These are phyloP conservation scores for Volucella bombylans DNA, from an alignment of 2,888 invertebrate species.

Conservation along the genomic window DNA sequence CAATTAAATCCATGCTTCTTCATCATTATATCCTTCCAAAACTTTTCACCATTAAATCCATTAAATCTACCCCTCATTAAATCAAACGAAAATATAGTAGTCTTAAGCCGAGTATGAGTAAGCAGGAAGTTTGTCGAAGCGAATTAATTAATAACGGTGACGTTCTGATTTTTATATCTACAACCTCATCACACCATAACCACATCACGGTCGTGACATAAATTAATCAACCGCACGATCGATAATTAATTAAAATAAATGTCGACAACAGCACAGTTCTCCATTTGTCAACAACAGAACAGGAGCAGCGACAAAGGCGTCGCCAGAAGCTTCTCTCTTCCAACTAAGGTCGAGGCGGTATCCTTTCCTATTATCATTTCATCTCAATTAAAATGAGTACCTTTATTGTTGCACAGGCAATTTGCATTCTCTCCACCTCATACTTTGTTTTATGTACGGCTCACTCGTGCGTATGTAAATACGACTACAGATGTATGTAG, in stretches of 20 bases:
- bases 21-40: no score
- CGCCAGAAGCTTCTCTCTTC: neutral
- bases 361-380: constrained; percentile 61
- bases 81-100: no score
- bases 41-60: no score
- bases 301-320: neutral
- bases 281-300: constrained; percentile 40
- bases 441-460: constrained; percentile 32
- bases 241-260: constrained; percentile 71
- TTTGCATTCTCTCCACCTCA: constrained; percentile 41
- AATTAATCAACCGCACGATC: constrained; percentile 63
- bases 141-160: constrained; percentile 42
- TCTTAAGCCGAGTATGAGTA: no score
- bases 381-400: constrained; percentile 61
- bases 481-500: no score
- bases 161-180: constrained; percentile 34
- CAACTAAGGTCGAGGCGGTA: constrained; percentile 5
- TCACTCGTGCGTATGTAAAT: neutral
- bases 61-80: no score
- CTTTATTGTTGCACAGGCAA: constrained; percentile 48
- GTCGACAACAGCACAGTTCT: constrained; percentile 45
- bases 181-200: constrained; percentile 47
- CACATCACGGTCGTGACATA: constrained; percentile 60
- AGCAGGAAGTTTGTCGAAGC: neutral
- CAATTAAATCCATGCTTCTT: no score